These are phyloP conservation scores for Melanchra persicariae DNA, from an alignment of 2,888 invertebrate species.

Conservation along the genomic window DNA sequence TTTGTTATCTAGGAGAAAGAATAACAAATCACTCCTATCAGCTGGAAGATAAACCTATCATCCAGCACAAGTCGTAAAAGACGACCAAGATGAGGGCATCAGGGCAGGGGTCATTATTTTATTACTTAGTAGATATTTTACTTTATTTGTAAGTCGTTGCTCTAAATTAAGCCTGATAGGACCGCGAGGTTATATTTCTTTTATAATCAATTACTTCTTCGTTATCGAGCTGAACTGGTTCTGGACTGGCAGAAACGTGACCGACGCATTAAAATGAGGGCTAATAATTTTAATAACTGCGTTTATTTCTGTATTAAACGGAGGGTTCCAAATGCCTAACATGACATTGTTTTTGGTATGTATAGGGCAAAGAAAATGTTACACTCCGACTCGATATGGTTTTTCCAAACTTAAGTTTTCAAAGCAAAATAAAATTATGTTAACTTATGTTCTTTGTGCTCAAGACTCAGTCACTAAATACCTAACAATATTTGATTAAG, in stretches of 20 bases:
- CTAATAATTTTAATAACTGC: slow-evolving; percentile 1
- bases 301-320: not conserved
- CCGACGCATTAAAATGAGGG: slow-evolving; percentile 33
- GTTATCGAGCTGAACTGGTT: slow-evolving; percentile 33
- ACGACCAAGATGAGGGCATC: slow-evolving; percentile 7
- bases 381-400: not conserved
- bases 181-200: slow-evolving; percentile 23
- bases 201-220: slow-evolving; percentile 37
- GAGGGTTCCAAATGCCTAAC: slow-evolving; percentile 2
- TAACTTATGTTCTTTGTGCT: slow-evolving; percentile 1
- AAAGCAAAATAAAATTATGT: not conserved
- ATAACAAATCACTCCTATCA: slow-evolving; percentile 43
- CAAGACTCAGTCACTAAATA: not conserved
- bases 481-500: slow-evolving; percentile 12
- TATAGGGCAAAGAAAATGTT: not conserved
- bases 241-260: slow-evolving; percentile 22
- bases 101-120: slow-evolving; percentile 40
- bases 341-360: not conserved
- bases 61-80: slow-evolving; percentile 28
- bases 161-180: slow-evolving; percentile 37
- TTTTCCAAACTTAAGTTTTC: not conserved
- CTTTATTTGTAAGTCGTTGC: slow-evolving; percentile 18
- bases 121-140: slow-evolving; percentile 27
- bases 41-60: slow-evolving; percentile 10
- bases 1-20: slow-evolving; percentile 38